Evolutionary conservation across 2,888 invertebrate species (phyloP).

Genomic region (Diabrotica balteata): DNA sequence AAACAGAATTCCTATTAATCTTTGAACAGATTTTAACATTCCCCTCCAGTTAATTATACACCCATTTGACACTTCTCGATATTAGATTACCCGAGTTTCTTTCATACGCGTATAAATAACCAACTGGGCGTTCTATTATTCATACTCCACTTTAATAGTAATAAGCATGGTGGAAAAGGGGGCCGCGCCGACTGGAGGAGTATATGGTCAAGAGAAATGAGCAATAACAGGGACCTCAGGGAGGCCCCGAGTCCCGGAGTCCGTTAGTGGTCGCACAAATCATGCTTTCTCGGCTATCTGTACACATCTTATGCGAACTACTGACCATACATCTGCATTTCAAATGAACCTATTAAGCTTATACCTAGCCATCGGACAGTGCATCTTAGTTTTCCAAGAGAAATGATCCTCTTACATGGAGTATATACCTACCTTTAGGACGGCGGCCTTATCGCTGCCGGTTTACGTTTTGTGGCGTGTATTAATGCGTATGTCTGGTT

Average conservation of each 20-base stretch:
- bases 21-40: too few species aligned
- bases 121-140: slow-evolving; percentile 40
- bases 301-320: slow-evolving; percentile 54
- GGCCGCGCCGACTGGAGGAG: slow-evolving; percentile 5
- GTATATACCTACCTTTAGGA: slow-evolving; percentile 1
- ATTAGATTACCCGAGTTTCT: slow-evolving; percentile 5
- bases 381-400: slow-evolving; percentile 26
- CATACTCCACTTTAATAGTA: slow-evolving; percentile 45
- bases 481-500: too few species aligned
- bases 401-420: slow-evolving; percentile 13
- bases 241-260: slow-evolving; percentile 40
- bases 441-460: too few species aligned
- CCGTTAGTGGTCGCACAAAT: slow-evolving; percentile 58
- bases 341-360: slow-evolving; percentile 51
- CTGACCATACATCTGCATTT: slow-evolving; percentile 58
- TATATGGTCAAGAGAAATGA: slow-evolving; percentile 39
- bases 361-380: slow-evolving; percentile 32
- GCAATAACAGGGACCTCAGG: slow-evolving; percentile 39
- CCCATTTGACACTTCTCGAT: slow-evolving; percentile 7
- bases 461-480: too few species aligned
- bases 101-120: slow-evolving; percentile 12
- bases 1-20: too few species aligned
- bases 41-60: background rate
- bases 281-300: slow-evolving; percentile 57
- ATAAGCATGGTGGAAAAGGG: slow-evolving; percentile 37